phyloP scores from a whole-genome alignment of 2,797 vertebrate genomes.

The Pangasius macronema region DNA sequence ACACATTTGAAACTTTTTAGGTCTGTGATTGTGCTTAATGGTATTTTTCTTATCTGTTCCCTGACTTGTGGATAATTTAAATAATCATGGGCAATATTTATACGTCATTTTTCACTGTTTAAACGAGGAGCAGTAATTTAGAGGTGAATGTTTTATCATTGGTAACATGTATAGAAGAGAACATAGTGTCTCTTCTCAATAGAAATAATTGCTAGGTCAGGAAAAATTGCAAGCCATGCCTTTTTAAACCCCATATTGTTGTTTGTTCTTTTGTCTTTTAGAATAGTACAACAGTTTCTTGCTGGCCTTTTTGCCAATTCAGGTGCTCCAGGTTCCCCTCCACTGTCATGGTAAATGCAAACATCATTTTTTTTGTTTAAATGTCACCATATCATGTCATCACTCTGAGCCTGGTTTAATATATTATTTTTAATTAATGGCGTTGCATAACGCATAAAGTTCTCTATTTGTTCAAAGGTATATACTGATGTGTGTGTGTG shows the following conservation, averaged over 20 bases:
- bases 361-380: background rate
- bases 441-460: background rate
- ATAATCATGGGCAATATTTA: background rate
- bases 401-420: background rate
- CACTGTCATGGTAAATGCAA: constrained; percentile 87
- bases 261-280: constrained; percentile 58
- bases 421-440: background rate
- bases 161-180: background rate
- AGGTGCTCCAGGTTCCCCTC: constrained; percentile 85
- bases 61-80: background rate
- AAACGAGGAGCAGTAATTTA: background rate
- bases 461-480: background rate
- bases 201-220: background rate
- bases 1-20: background rate
- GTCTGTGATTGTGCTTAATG: too few species aligned
- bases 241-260: background rate
- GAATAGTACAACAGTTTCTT: constrained; percentile 95
- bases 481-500: background rate
- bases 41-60: background rate
- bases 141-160: background rate
- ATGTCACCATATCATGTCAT: background rate
- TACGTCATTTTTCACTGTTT: background rate
- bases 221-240: background rate
- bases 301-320: constrained; percentile 87
- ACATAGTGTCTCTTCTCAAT: background rate